Evolutionary conservation across 2,113 vertebrate species (phyloP).

Genomic region (Nyctibius bracteatus): DNA sequence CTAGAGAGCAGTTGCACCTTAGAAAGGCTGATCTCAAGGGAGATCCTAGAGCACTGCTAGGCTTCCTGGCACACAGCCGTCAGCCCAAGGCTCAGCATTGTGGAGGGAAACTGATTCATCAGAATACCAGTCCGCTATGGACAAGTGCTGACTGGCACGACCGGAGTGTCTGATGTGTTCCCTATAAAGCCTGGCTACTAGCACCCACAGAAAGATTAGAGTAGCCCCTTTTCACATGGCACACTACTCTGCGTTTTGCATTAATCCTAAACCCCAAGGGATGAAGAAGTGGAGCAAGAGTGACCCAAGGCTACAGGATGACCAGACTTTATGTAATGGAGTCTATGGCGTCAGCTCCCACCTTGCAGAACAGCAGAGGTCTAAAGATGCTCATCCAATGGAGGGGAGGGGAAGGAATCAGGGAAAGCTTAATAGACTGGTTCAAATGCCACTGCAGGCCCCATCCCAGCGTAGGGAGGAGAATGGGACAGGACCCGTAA

Average conservation of each 20-base stretch:
- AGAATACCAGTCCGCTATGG: background rate
- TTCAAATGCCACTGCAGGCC: background rate
- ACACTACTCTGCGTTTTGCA: background rate
- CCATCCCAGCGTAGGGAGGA: background rate
- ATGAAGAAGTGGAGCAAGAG: background rate
- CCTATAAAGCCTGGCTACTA: background rate
- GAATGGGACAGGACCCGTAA: background rate
- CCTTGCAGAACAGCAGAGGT: background rate
- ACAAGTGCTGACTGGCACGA: background rate
- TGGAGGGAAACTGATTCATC: background rate
- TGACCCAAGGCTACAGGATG: background rate
- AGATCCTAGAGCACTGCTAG: background rate
- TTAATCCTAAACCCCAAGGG: background rate
- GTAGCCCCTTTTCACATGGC: background rate
- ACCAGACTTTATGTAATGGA: background rate
- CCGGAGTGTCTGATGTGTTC: background rate
- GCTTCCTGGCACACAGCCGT: background rate
- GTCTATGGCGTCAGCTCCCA: background rate
- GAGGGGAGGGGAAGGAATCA: background rate
- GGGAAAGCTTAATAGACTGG: conserved; percentile 25
- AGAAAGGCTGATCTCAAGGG: background rate
- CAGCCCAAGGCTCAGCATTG: conserved; percentile 23
- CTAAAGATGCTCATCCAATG: background rate
- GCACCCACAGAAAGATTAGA: background rate
- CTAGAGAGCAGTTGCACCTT: conserved; percentile 25